Conservation (phyloP, 2,888 invertebrate species). For the Thera britannica region DNA sequence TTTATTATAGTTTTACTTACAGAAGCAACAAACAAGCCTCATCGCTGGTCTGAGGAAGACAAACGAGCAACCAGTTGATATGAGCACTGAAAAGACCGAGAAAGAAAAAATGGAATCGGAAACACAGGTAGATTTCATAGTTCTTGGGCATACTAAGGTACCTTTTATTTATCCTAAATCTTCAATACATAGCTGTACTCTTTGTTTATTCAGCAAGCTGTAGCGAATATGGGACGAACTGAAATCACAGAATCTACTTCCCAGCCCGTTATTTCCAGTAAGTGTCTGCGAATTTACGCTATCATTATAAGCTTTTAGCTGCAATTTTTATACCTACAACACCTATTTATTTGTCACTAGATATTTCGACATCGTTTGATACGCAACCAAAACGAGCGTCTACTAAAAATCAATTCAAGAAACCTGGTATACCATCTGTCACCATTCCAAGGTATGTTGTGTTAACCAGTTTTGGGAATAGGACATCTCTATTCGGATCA, state of each 20-base stretch:
- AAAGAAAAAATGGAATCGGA: slow-evolving; percentile 81
- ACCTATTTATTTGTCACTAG: slow-evolving; percentile 46
- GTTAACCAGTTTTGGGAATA: neutral
- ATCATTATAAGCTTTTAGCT: too few relatives aligned
- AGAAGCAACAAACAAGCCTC: slow-evolving; percentile 97
- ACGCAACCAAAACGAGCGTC: slow-evolving; percentile 72
- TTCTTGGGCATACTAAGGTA: neutral
- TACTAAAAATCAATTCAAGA: slow-evolving; percentile 73
- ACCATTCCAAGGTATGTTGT: slow-evolving; percentile 67
- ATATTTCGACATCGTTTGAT: slow-evolving; percentile 72
- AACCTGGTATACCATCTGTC: slow-evolving; percentile 71
- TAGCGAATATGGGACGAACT: slow-evolving; percentile 64
- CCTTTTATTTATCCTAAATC: neutral
- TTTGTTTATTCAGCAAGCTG: slow-evolving; percentile 54
- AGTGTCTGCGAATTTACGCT: slow-evolving; percentile 37
- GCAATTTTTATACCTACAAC: neutral
- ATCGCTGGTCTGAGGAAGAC: slow-evolving; percentile 96
- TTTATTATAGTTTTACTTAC: slow-evolving; percentile 32
- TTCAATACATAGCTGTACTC: neutral
- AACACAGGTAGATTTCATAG: slow-evolving; percentile 50
- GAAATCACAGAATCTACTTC: slow-evolving; percentile 79
- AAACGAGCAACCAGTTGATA: slow-evolving; percentile 87
- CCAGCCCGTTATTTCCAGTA: slow-evolving; percentile 77
- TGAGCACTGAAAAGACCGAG: slow-evolving; percentile 87
- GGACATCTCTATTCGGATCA: too few relatives aligned